A percentile compares a stretch with the other conserved stretches of the same genome.
Conservation (phyloP, 2,888 invertebrate species). For the Drosophila fungiperda region DNA sequence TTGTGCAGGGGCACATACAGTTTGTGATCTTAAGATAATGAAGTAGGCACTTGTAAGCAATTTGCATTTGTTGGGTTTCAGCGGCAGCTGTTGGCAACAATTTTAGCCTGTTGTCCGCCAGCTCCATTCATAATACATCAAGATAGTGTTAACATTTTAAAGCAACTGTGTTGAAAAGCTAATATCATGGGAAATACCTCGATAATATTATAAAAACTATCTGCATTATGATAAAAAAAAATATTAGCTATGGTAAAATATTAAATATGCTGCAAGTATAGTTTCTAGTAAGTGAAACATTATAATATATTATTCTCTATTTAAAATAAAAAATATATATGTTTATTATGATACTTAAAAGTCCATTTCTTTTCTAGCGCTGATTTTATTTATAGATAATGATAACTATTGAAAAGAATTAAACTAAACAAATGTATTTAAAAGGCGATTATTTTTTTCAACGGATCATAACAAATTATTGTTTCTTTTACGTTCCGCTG, state of each 20-base stretch:
- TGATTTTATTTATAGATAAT: not conserved
- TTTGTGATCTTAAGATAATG: constrained; percentile 48
- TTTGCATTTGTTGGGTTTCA: constrained; percentile 26
- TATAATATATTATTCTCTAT: not conserved
- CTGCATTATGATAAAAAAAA: not conserved
- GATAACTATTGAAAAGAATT: not conserved
- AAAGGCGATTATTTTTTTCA: not conserved
- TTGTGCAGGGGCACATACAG: constrained; percentile 17
- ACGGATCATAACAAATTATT: not conserved
- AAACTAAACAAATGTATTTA: not conserved
- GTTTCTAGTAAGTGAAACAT: not conserved
- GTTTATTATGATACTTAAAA: not conserved
- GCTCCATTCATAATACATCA: constrained; percentile 1
- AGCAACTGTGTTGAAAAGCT: not conserved
- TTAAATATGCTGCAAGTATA: not conserved
- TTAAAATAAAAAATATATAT: not conserved
- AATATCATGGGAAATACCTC: not conserved
- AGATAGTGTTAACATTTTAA: constrained; percentile 18
- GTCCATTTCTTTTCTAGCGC: not conserved
- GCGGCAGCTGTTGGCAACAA: constrained; percentile 20
- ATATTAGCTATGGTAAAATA: not conserved
- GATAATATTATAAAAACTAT: not conserved
- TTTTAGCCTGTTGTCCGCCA: constrained; percentile 6
- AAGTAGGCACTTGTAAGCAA: constrained; percentile 34
- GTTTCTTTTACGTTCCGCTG: not conserved